Base-by-base conservation (phyloP, 2,888 invertebrate species). In the Heliconius ismenius region DNA sequence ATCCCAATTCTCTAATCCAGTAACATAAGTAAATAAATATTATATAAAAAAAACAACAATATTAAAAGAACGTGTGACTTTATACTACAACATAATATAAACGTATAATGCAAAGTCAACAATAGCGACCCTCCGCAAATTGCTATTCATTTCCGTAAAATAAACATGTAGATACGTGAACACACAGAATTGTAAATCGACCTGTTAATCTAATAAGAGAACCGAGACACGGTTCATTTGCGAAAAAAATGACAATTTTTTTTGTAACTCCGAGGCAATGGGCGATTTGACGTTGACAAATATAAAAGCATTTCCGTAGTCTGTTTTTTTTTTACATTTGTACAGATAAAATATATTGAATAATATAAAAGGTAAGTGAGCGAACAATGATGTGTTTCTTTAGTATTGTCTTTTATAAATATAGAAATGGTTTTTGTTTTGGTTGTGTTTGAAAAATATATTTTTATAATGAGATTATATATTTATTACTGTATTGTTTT, bases 181-280 rank as follows among this genome's bases (percentile, higher is more conserved):
- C 90, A 91, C 88, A 93, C 91, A 87, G 93, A 94, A 93, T 94
- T 92, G 92, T 91, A 93, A 93, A 94, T 93, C 92, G 92, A 89
- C 92, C 92, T 91, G 93, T 91, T 94, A 93, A 94, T 94, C 93
- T 93, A 94, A 94, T 94, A 93, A 92, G 90, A 88, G 91, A 84
- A 86, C 85, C 87, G 87, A 84, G 87, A 89, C 89, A 92, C 92
- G 92, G 90, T 92, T 93, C 93, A 93, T 93, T 93, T 93, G 92
- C 85, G 87, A 89, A 90, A 93, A 87, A 92, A 90, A 93, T 93
- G 92, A 90, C 89, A 86, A 83, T 85, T 89, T 90, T 58, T 90
- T 90, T 87, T 85, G 83, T 83, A 85, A 85, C 85, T 85, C 81
- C 81, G 81, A 78, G 77, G 76, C 82, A 80, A 82, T 84, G 86